These are phyloP conservation scores for Sebastes oblongus DNA, from an alignment of 2,797 vertebrate genomes.

Conservation along the genomic window DNA sequence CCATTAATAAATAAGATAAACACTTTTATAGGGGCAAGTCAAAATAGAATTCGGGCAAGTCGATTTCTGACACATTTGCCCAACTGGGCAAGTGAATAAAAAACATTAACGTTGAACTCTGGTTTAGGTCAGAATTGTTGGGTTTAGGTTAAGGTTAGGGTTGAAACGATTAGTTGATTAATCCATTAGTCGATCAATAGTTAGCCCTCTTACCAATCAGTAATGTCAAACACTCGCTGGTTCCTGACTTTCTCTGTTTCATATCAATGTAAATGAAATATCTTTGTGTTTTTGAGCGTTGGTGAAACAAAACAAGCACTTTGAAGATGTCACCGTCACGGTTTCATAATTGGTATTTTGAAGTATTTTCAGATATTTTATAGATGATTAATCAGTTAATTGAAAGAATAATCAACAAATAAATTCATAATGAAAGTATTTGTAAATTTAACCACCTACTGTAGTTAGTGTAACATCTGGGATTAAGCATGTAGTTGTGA, in stretches of 20 bases:
- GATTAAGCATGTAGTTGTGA: neutral
- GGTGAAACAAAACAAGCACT: too few species aligned
- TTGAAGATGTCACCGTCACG: neutral
- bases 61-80: too few species aligned
- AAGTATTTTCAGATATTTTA: neutral
- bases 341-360: too few species aligned
- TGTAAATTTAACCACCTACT: neutral
- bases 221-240: neutral
- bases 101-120: rapidly evolving
- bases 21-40: too few species aligned
- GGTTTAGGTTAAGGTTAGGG: neutral
- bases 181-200: neutral
- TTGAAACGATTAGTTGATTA: neutral
- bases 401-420: neutral
- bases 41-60: too few species aligned
- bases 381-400: neutral
- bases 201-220: neutral
- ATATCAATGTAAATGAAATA: neutral
- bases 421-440: neutral
- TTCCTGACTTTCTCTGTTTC: neutral
- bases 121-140: too few species aligned
- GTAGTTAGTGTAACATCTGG: neutral
- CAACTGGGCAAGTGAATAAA: too few species aligned
- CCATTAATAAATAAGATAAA: too few species aligned
- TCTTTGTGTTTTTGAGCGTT: neutral